phyloP scores from a whole-genome alignment of 2,113 vertebrate species.

The Proteles cristata region DNA sequence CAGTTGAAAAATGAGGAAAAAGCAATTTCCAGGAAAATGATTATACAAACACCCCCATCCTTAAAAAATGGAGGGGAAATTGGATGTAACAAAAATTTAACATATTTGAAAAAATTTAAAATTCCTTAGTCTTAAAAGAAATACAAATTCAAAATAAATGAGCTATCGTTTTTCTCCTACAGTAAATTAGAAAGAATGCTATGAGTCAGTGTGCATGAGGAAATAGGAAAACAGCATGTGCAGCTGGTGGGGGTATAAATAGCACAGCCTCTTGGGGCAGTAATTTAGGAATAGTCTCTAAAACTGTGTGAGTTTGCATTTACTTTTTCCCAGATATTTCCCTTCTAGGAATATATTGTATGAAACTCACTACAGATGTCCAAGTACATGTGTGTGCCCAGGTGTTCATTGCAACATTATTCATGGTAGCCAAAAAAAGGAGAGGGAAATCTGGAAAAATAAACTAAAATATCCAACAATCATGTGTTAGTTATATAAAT shows the following conservation, averaged over 20 bases:
- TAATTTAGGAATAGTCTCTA: background rate
- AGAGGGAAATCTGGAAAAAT: background rate
- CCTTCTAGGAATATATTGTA: background rate
- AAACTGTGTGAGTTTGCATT: background rate
- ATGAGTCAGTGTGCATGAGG: background rate
- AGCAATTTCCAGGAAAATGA: background rate
- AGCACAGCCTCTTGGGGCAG: background rate
- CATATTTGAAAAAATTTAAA: background rate
- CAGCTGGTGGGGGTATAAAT: background rate
- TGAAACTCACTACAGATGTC: background rate
- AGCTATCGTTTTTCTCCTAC: background rate
- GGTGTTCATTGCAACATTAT: background rate
- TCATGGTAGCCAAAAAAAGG: background rate
- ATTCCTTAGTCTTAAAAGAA: background rate
- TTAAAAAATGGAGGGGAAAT: background rate
- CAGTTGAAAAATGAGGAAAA: background rate
- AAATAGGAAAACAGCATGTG: background rate
- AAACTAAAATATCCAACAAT: background rate
- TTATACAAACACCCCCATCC: background rate
- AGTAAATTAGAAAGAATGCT: background rate
- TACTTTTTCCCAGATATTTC: background rate
- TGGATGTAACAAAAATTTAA: background rate
- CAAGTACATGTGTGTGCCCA: background rate
- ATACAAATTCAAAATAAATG: background rate
- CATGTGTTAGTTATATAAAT: background rate